Evolutionary conservation across 1,140 invertebrate species (phyloP), one percentile per base, ranked within the genome.

Genomic region (Bombus polaris): DNA sequence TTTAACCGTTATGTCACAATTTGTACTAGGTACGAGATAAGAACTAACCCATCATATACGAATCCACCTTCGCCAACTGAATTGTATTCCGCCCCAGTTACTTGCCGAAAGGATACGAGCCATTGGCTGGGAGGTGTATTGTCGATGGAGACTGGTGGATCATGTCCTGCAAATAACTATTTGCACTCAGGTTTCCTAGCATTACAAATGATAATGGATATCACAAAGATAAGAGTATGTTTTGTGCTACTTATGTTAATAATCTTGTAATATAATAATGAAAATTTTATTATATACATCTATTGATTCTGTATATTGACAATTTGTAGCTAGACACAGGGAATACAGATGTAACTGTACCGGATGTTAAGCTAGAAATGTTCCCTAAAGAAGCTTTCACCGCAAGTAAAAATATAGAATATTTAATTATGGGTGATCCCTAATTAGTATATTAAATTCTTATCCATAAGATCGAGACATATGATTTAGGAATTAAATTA

Each of bases 101-200:
- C 96, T 57, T 97, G 97, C 93, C 95, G 97, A n/a, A 96, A 96
- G 89, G 95, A 96, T 32, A 95, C 95, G 3, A 94, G 94, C 83
- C 95, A 96, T 92, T 97, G 96, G 96, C 96, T 96, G 59, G 95
- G 96, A 18, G 96, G 96, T 1, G 95, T 96, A 3, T 94, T 96
- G 72, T 96, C 97, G 5, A 96, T 97, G 84, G 96, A 97, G 83
- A 95, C 96, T 0, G 96, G 96, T 1, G 96, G 97, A 84, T 96
- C 96, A 3, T 98, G 97, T 93, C 97, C 97, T 2, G 97, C 97
- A 2, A 97, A 97, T 89, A 96, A 97, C 94, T 98, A 98, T 92
- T 97, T 97, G 92, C 96, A 96, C 89, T 97, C 97, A 3, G 97
- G 97, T n/a, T 97, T 97, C 92, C 93, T 97, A 78, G 97, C 97